phyloP scores from a whole-genome alignment of 2,888 invertebrate genomes.

The Erannis defoliaria region DNA sequence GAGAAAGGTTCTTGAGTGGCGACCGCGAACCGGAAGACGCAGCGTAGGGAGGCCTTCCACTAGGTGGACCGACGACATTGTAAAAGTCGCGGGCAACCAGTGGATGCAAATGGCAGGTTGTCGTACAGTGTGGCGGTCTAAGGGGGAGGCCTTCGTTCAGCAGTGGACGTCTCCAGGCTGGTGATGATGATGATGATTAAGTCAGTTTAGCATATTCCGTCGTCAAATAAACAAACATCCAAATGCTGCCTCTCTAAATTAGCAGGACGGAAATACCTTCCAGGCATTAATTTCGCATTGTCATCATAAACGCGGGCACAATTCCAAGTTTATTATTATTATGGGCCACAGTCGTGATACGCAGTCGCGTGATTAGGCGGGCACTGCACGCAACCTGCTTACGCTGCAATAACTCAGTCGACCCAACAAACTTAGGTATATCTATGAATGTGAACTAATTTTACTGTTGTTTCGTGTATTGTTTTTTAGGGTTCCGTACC shows the following conservation, averaged over 20 bases:
- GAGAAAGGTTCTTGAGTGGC: no score
- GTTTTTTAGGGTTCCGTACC: no score
- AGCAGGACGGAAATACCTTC: constrained; percentile 10
- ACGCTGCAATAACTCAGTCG: constrained; percentile 62
- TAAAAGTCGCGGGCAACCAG: no score
- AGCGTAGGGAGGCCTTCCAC: no score
- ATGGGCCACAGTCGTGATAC: constrained; percentile 48
- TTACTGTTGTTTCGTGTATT: neutral
- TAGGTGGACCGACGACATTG: no score
- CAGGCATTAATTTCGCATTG: constrained; percentile 36
- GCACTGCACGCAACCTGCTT: constrained; percentile 62
- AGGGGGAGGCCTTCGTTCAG: no score
- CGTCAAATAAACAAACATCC: constrained; percentile 4
- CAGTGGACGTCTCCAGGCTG: no score
- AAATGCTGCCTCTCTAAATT: constrained; percentile 2
- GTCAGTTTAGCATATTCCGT: neutral
- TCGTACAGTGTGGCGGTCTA: no score
- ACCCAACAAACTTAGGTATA: neutral
- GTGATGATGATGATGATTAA: no score
- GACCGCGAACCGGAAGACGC: no score
- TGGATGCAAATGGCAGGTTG: no score
- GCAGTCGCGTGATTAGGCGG: constrained; percentile 60
- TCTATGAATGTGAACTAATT: no score
- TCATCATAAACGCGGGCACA: constrained; percentile 45
- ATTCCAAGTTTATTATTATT: constrained; percentile 52